phyloP scores from a whole-genome alignment of 2,113 vertebrate genomes.

The Ptilorrhoa leucosticta region DNA sequence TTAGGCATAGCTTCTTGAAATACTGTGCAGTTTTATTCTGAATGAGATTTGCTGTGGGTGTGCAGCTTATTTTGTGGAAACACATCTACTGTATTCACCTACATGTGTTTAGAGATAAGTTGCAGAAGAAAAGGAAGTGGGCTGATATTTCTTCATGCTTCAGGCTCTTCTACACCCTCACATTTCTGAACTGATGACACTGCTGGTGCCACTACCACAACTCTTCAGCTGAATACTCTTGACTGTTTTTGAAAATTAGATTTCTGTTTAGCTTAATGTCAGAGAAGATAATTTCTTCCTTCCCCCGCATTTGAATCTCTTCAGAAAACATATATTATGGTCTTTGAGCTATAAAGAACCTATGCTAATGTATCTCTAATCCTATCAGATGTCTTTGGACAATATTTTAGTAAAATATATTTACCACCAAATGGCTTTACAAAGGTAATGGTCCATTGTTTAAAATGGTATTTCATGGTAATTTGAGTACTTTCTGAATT shows the following conservation, averaged over 20 bases:
- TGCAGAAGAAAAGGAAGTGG: not conserved
- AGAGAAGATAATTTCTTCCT: not conserved
- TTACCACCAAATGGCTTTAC: not conserved
- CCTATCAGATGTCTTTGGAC: not conserved
- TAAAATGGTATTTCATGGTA: not conserved
- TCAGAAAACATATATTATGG: not conserved
- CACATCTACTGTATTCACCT: not conserved
- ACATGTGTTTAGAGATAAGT: not conserved
- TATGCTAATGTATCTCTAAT: not conserved
- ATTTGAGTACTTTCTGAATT: not conserved
- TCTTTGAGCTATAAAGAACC: not conserved
- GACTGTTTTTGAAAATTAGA: not conserved
- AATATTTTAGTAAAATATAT: conserved; percentile 15
- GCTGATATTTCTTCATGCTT: not conserved
- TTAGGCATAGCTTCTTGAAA: not conserved
- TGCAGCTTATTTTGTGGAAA: not conserved
- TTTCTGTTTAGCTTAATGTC: not conserved
- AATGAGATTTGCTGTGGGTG: not conserved
- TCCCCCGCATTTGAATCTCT: not conserved
- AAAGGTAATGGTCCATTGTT: not conserved
- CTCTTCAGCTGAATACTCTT: not conserved
- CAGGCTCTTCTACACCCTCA: not conserved
- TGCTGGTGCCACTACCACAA: not conserved
- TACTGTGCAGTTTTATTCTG: not conserved
- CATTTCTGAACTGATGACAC: not conserved